phyloP scores from a whole-genome alignment of 2,888 invertebrate genomes.

The Amitus sp. region DNA sequence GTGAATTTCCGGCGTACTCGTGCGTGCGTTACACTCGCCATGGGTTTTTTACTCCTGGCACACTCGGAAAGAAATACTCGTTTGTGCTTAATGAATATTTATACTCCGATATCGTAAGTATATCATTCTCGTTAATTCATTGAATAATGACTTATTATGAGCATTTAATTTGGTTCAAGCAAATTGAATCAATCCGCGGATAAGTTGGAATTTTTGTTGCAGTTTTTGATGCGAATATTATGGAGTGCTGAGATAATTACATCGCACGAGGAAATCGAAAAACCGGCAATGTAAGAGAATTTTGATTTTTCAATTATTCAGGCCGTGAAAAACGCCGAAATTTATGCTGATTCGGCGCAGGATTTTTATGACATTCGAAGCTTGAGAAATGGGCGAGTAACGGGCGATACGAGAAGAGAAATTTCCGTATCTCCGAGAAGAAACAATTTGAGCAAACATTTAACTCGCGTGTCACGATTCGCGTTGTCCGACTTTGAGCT shows the following conservation, averaged over 20 bases:
- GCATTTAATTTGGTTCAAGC: too few relatives aligned
- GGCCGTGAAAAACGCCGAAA: neutral
- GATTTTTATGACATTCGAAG: too few relatives aligned
- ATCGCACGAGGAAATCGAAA: neutral
- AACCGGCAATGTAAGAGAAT: conserved; percentile 7
- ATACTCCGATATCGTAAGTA: too few relatives aligned
- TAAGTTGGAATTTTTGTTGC: neutral
- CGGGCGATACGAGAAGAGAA: neutral
- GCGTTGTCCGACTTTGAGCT: neutral
- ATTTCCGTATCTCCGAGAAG: neutral
- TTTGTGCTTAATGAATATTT: too few relatives aligned
- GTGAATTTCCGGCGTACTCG: too few relatives aligned
- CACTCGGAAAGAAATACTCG: too few relatives aligned
- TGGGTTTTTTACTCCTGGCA: too few relatives aligned
- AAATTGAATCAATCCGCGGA: neutral
- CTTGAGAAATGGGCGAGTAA: neutral
- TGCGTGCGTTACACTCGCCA: too few relatives aligned
- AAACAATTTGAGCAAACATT: neutral
- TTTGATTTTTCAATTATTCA: neutral
- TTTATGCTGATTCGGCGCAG: too few relatives aligned
- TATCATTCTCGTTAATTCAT: too few relatives aligned
- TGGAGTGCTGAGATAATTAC: neutral
- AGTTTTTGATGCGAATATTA: neutral
- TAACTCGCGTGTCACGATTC: neutral
- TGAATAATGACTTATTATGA: too few relatives aligned